Evolutionary conservation across 2,797 vertebrate genomes (phyloP).

Genomic region (Phrynocephalus guinanensis): DNA sequence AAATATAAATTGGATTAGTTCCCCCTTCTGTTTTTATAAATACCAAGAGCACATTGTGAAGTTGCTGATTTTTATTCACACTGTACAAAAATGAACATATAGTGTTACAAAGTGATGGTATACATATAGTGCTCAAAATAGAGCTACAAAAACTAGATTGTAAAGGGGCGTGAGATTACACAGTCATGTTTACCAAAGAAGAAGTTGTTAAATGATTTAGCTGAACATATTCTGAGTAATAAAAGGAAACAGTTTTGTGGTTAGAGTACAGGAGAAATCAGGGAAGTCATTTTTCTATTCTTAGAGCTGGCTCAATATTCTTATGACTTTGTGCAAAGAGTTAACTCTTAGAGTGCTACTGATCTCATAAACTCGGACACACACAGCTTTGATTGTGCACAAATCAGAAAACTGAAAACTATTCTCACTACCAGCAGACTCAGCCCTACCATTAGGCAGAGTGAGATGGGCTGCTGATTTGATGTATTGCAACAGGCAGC

Average conservation of each 20-base stretch:
- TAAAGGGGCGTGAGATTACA: background rate
- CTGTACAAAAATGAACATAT: background rate
- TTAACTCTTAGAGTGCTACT: background rate
- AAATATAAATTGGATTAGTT: conserved; percentile 19
- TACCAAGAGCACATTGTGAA: conserved; percentile 1
- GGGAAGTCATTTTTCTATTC: conserved; percentile 18
- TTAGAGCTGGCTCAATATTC: background rate
- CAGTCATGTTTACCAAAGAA: background rate
- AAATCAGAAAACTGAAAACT: background rate
- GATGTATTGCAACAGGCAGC: too few relatives aligned
- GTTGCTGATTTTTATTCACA: conserved; percentile 4
- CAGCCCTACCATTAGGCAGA: too few relatives aligned
- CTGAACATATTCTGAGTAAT: conserved; percentile 8
- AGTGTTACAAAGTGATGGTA: too few relatives aligned
- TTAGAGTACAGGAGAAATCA: background rate
- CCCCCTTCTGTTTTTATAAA: background rate
- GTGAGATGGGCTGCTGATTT: too few relatives aligned
- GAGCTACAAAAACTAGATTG: background rate
- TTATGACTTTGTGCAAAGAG: conserved; percentile 7
- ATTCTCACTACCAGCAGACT: too few relatives aligned
- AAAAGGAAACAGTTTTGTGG: conserved; percentile 16
- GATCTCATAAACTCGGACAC: background rate
- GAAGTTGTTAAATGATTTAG: background rate
- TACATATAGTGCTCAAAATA: background rate
- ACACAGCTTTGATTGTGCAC: background rate